Percentiles rank a stretch among this genome's conserved stretches.
Conservation (phyloP, 1,140 invertebrate species). For the Leguminivora glycinivorella region DNA sequence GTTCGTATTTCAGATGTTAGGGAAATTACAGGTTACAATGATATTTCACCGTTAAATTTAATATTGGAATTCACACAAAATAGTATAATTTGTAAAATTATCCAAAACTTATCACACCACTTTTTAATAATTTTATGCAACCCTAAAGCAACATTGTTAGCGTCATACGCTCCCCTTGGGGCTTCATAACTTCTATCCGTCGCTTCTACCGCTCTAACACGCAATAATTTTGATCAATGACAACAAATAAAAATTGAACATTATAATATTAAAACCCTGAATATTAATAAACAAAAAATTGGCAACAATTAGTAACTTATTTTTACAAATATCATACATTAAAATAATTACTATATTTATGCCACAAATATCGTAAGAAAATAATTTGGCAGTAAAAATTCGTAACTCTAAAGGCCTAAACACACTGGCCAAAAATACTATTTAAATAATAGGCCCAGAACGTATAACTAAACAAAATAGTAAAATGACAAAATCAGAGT, state of each 20-base stretch:
- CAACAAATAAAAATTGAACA: constrained; percentile 74
- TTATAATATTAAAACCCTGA: constrained; percentile 75
- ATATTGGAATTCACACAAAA: constrained; percentile 77
- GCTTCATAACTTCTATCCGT: constrained; percentile 73
- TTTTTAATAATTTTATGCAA: constrained; percentile 76
- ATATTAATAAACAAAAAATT: constrained; percentile 74
- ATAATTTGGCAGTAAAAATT: constrained; percentile 79
- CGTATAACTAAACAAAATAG: constrained; percentile 72
- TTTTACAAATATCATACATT: constrained; percentile 74
- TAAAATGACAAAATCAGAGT: constrained; percentile 74
- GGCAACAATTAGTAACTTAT: constrained; percentile 77
- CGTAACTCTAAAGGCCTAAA: constrained; percentile 76
- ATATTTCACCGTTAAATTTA: constrained; percentile 63
- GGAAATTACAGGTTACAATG: constrained; percentile 58
- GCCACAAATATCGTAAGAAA: constrained; percentile 77
- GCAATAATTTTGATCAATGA: constrained; percentile 78
- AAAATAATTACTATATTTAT: constrained; percentile 78
- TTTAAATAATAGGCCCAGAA: constrained; percentile 72
- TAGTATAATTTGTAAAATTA: constrained; percentile 79
- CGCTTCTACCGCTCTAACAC: constrained; percentile 76
- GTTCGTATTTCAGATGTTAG: constrained; percentile 52
- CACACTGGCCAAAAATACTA: constrained; percentile 76
- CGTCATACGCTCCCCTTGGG: constrained; percentile 78
- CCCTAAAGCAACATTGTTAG: constrained; percentile 76
- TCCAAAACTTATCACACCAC: constrained; percentile 79